phyloP scores from a whole-genome alignment of 2,888 invertebrate genomes.

The Pimpla rufipes region DNA sequence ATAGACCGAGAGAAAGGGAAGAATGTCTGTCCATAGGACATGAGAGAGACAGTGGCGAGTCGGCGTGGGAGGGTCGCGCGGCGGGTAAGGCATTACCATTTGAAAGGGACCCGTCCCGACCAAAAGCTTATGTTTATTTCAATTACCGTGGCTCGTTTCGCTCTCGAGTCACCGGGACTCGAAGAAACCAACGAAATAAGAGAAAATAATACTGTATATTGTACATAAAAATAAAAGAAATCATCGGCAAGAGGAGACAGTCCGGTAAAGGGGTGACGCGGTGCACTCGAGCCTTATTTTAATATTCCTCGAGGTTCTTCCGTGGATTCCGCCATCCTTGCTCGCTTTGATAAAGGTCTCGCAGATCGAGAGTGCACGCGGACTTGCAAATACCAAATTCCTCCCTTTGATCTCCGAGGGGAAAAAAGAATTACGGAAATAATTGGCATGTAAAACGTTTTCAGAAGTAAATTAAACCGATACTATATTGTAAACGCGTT shows the following conservation, averaged over 20 bases:
- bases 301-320: slow-evolving; percentile 53
- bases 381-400: slow-evolving; percentile 48
- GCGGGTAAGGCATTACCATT: slow-evolving; percentile 76
- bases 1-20: slow-evolving; percentile 44
- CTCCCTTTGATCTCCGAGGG: slow-evolving; percentile 4
- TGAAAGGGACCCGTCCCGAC: slow-evolving; percentile 74
- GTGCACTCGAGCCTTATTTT: slow-evolving; percentile 39
- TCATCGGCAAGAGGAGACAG: slow-evolving; percentile 43
- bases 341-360: slow-evolving; percentile 32
- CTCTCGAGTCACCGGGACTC: slow-evolving; percentile 46
- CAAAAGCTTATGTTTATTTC: slow-evolving; percentile 80
- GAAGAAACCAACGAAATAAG: slow-evolving; percentile 68
- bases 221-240: slow-evolving; percentile 50
- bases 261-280: slow-evolving; percentile 21
- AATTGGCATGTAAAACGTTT: slow-evolving; percentile 12
- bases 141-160: slow-evolving; percentile 74
- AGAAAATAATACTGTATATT: slow-evolving; percentile 56
- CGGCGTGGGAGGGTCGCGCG: slow-evolving; percentile 71
- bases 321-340: slow-evolving; percentile 36
- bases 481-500: not conserved
- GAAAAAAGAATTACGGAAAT: slow-evolving; percentile 18
- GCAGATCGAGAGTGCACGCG: slow-evolving; percentile 17
- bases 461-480: not conserved
- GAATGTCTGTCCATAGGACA: slow-evolving; percentile 47
- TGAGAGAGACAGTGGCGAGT: slow-evolving; percentile 61